Evolutionary conservation across 1,140 invertebrate genomes (phyloP).

Genomic region (Aphidius ervi): DNA sequence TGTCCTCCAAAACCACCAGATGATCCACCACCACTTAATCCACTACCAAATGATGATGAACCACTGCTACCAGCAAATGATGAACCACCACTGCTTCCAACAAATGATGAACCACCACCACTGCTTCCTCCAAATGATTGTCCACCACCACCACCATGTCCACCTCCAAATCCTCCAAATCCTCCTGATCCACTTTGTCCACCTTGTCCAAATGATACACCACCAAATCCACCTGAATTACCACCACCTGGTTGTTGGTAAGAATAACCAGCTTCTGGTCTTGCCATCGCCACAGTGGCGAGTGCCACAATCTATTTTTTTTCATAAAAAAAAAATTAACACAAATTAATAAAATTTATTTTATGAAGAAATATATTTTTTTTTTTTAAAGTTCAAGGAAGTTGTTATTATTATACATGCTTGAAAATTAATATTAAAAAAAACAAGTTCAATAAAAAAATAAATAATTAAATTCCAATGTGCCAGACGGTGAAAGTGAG

Average conservation of each 20-base stretch:
- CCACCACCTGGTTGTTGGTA: slow-evolving; percentile 50
- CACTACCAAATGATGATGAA: slow-evolving; percentile 28
- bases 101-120: slow-evolving; percentile 41
- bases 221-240: slow-evolving; percentile 35
- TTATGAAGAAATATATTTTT: background rate
- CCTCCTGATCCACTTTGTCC: slow-evolving; percentile 31
- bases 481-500: slow-evolving; percentile 1
- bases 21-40: slow-evolving; percentile 32
- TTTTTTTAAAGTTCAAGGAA: slow-evolving; percentile 13
- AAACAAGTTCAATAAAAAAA: too few species aligned
- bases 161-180: slow-evolving; percentile 36
- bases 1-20: slow-evolving; percentile 32
- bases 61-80: slow-evolving; percentile 44
- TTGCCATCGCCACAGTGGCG: slow-evolving; percentile 50
- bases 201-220: slow-evolving; percentile 29
- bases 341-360: background rate
- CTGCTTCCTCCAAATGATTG: slow-evolving; percentile 34
- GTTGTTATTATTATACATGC: background rate
- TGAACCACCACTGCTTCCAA: slow-evolving; percentile 35
- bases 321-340: slow-evolving; percentile 16
- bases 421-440: too few species aligned
- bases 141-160: slow-evolving; percentile 42
- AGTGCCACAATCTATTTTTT: slow-evolving; percentile 52
- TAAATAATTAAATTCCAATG: too few species aligned
- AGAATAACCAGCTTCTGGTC: slow-evolving; percentile 56